Percentiles rank a stretch among this genome's conserved stretches.
Conservation (phyloP, 92 coral and sea anemone genomes). For the Epizoanthus stellaris region DNA sequence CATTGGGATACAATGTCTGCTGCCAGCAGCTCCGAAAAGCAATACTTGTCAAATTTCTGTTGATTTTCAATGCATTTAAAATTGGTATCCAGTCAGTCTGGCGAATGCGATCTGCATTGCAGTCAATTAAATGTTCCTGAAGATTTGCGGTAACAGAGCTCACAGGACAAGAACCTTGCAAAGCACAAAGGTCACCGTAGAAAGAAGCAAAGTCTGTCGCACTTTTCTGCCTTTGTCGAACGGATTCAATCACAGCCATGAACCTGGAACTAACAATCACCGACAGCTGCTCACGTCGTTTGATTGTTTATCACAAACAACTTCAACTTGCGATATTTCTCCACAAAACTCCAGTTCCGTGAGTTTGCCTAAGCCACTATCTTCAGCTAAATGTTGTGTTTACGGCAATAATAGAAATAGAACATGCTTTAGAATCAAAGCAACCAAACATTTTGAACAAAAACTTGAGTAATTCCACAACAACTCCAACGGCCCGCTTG, state of each 20-base stretch:
- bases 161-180: constrained; percentile 95
- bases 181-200: constrained; percentile 94
- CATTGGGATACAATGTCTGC: constrained; percentile 83
- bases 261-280: not conserved
- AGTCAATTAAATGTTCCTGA: constrained; percentile 85
- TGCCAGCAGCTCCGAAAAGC: constrained; percentile 98
- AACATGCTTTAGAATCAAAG: no score
- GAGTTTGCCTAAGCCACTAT: not conserved
- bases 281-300: not conserved
- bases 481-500: constrained; percentile 52
- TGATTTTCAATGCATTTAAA: constrained; percentile 86
- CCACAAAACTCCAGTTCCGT: not conserved
- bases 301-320: not conserved
- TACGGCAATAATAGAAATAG: not conserved
- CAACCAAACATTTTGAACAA: not conserved
- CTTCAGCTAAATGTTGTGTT: not conserved
- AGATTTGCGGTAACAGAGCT: constrained; percentile 90
- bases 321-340: not conserved
- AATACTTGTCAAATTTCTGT: constrained; percentile 77
- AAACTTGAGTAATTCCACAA: not conserved
- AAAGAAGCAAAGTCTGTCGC: constrained; percentile 87
- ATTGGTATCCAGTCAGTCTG: constrained; percentile 95
- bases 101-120: constrained; percentile 95
- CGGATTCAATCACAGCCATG: constrained; percentile 96
- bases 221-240: constrained; percentile 89